Percentiles rank a stretch among this genome's conserved stretches.
Conservation (phyloP, 2,888 invertebrate species). For the Geophilus truncorum region DNA sequence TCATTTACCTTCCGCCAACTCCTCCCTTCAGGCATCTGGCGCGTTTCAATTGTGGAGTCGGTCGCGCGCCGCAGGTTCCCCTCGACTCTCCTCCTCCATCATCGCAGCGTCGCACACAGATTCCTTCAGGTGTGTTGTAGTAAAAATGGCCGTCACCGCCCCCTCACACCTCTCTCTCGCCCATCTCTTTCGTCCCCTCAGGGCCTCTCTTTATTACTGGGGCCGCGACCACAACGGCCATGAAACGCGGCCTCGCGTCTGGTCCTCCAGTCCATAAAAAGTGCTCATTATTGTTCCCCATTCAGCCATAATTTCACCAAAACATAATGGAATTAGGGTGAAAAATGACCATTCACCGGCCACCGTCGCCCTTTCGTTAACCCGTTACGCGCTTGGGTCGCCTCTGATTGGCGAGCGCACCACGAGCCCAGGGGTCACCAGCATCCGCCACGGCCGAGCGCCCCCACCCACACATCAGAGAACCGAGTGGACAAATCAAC, state of each 20-base stretch:
- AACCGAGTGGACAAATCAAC: not conserved
- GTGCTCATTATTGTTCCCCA: slow-evolving; percentile 31
- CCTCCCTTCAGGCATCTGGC: slow-evolving; percentile 23
- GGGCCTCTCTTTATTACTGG: slow-evolving; percentile 29
- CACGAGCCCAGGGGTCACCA: slow-evolving; percentile 13
- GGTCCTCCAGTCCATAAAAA: slow-evolving; percentile 31
- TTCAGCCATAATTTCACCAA: slow-evolving; percentile 34
- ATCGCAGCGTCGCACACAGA: slow-evolving; percentile 3
- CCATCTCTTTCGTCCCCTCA: slow-evolving; percentile 15
- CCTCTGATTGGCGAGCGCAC: slow-evolving; percentile 11
- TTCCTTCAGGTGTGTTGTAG: slow-evolving; percentile 27
- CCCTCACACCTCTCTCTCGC: not conserved
- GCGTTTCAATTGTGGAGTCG: not conserved
- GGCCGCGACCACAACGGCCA: slow-evolving; percentile 31
- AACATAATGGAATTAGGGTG: slow-evolving; percentile 35
- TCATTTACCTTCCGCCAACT: slow-evolving; percentile 14
- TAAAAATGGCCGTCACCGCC: slow-evolving; percentile 22
- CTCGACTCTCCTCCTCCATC: not conserved
- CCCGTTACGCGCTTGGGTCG: slow-evolving; percentile 28
- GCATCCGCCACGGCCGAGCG: not conserved
- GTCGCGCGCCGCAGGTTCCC: slow-evolving; percentile 7
- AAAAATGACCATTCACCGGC: slow-evolving; percentile 34
- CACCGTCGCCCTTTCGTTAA: slow-evolving; percentile 27
- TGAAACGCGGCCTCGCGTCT: slow-evolving; percentile 29
- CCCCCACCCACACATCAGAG: not conserved